phyloP scores from a whole-genome alignment of 2,888 invertebrate genomes.

The Rhingia rostrata region DNA sequence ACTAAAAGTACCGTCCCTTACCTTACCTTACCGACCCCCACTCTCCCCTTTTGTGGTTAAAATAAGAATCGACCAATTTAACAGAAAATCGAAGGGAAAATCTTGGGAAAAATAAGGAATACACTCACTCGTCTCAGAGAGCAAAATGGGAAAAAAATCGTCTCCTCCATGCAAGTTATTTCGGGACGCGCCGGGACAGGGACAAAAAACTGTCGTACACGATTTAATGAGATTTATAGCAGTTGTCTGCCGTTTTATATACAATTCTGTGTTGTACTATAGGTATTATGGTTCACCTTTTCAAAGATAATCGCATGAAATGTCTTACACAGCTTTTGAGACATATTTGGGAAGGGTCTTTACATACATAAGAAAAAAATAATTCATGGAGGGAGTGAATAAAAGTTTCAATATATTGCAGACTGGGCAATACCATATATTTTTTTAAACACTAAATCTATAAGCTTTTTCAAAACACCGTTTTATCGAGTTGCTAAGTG shows the following conservation, averaged over 20 bases:
- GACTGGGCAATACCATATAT: too few species aligned
- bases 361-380: background rate
- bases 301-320: constrained; percentile 36
- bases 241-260: constrained; percentile 69
- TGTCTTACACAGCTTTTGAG: constrained; percentile 5
- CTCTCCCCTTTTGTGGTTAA: constrained; percentile 47
- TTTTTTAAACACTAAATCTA: too few species aligned
- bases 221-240: constrained; percentile 74
- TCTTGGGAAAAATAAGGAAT: constrained; percentile 57
- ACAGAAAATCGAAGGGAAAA: constrained; percentile 71
- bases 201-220: constrained; percentile 73
- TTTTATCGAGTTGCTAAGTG: too few species aligned
- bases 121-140: constrained; percentile 5
- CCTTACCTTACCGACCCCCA: background rate
- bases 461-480: too few species aligned
- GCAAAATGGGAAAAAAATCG: constrained; percentile 7
- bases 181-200: constrained; percentile 63
- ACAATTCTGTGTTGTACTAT: constrained; percentile 44
- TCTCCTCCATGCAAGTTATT: constrained; percentile 65
- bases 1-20: constrained; percentile 25
- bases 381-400: too few species aligned
- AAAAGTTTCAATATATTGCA: too few species aligned
- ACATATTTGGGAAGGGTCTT: constrained; percentile 36
- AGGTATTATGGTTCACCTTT: constrained; percentile 34
- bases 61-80: constrained; percentile 74